A percentile compares a stretch with the other conserved stretches of the same genome.
phyloP scores from a whole-genome alignment of 2,797 vertebrate species.

The Myripristis murdjan region DNA sequence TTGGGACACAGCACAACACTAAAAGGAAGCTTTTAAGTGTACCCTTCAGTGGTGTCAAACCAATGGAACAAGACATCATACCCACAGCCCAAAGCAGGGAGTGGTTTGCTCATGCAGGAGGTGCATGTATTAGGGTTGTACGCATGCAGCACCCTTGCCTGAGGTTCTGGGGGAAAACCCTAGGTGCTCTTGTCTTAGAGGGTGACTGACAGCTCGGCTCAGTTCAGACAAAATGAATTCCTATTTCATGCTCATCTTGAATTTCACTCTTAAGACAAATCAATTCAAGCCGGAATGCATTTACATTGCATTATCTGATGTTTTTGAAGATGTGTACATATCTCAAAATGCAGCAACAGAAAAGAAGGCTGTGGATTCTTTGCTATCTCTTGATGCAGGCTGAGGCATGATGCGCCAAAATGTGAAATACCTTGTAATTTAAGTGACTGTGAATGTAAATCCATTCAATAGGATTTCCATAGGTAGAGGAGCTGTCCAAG shows the following conservation, averaged over 20 bases:
- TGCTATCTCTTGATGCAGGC: slow-evolving; percentile 42
- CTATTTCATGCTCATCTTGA: slow-evolving; percentile 35
- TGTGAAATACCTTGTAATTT: slow-evolving; percentile 15
- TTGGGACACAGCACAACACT: slow-evolving; percentile 47
- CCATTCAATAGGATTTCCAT: slow-evolving; percentile 30
- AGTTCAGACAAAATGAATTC: slow-evolving; percentile 33
- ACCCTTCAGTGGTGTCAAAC: slow-evolving; percentile 56
- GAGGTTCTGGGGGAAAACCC: slow-evolving; percentile 38
- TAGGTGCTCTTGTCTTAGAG: slow-evolving; percentile 16
- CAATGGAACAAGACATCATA: slow-evolving; percentile 60
- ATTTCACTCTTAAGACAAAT: slow-evolving; percentile 43
- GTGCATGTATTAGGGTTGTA: slow-evolving; percentile 37
- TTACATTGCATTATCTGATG: slow-evolving; percentile 36
- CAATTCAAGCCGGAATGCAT: slow-evolving; percentile 37
- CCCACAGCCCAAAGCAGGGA: slow-evolving; percentile 43
- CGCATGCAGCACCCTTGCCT: slow-evolving; percentile 15
- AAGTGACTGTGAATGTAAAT: slow-evolving; percentile 37
- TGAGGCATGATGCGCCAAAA: slow-evolving; percentile 29
- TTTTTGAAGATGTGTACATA: background rate
- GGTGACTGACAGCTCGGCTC: slow-evolving; percentile 55
- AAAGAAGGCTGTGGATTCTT: slow-evolving; percentile 9
- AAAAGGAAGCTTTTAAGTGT: slow-evolving; percentile 64
- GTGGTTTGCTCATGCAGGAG: slow-evolving; percentile 44
- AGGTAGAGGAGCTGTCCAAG: slow-evolving; percentile 23
- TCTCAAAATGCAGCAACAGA: slow-evolving; percentile 19